phyloP scores from a whole-genome alignment of 2,888 invertebrate genomes.

The Psococerastis gibbosa region DNA sequence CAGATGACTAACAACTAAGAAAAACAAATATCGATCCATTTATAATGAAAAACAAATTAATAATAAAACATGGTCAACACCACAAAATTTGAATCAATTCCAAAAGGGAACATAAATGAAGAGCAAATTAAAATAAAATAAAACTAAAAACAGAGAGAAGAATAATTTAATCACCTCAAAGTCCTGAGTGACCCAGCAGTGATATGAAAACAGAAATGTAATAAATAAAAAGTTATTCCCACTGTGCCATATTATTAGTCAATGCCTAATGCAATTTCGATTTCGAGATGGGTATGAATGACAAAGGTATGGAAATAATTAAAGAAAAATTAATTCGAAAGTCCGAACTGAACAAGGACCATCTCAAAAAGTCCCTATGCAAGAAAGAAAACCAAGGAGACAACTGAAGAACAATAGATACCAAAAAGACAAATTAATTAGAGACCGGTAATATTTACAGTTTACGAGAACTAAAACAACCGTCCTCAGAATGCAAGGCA shows the following conservation, averaged over 20 bases:
- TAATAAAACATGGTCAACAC: background rate
- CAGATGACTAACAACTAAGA: conserved; percentile 13
- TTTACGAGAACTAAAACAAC: background rate
- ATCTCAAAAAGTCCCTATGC: conserved; percentile 31
- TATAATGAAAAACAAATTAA: conserved; percentile 1
- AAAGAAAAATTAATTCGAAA: conserved; percentile 9
- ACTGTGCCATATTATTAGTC: no score
- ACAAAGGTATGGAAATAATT: no score
- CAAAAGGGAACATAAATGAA: conserved; percentile 4
- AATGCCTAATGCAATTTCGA: no score
- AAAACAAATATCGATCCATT: conserved; percentile 12
- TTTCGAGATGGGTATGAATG: no score
- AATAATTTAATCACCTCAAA: conserved; percentile 9
- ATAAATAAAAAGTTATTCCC: background rate
- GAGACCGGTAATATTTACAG: conserved; percentile 12
- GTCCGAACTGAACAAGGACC: conserved; percentile 24
- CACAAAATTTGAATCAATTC: background rate
- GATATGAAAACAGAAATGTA: conserved; percentile 6
- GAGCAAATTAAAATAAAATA: background rate
- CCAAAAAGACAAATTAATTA: conserved; percentile 11
- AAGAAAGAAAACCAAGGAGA: conserved; percentile 14
- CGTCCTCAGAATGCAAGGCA: conserved; percentile 11
- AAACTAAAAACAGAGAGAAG: conserved; percentile 2
- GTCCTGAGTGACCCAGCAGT: conserved; percentile 1
- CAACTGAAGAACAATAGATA: conserved; percentile 13